Conservation (phyloP, 2,797 vertebrate species). For the Notamacropus eugenii region DNA sequence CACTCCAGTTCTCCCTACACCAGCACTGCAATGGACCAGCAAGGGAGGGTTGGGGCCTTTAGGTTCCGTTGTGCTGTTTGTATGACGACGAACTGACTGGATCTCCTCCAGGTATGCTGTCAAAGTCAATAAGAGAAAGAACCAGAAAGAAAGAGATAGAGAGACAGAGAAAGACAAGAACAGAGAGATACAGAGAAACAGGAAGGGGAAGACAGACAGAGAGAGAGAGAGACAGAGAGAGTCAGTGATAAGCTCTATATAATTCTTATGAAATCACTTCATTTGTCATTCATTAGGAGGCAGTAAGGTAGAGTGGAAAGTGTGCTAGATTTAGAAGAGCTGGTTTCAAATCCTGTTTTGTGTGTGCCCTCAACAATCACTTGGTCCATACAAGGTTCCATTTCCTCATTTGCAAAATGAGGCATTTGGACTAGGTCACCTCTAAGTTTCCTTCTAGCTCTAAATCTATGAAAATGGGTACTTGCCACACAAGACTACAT, state of each 20-base stretch:
- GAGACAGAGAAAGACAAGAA: not conserved
- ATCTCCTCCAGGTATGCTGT: slow-evolving; percentile 97
- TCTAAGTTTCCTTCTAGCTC: not conserved
- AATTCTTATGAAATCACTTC: not conserved
- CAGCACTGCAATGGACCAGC: slow-evolving; percentile 97
- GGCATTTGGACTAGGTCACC: not conserved
- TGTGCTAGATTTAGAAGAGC: not conserved
- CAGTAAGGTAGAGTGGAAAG: not conserved
- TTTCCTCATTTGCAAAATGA: not conserved
- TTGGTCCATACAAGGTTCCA: not conserved
- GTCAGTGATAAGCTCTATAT: not conserved
- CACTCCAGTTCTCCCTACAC: slow-evolving; percentile 95
- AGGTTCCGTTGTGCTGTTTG: slow-evolving; percentile 94
- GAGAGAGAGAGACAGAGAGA: too few species aligned
- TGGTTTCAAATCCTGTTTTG: not conserved
- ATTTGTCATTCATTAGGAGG: not conserved
- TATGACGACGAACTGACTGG: slow-evolving; percentile 97
- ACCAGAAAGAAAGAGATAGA: not conserved
- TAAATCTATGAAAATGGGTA: too few species aligned
- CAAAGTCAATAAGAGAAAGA: not conserved
- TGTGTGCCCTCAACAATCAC: fast-evolving
- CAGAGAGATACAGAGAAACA: not conserved
- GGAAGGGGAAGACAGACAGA: too few species aligned
- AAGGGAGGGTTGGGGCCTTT: slow-evolving; percentile 90
- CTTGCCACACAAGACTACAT: too few species aligned